These are phyloP conservation scores for Pseudocheirus occidentalis DNA, from an alignment of 2,797 vertebrate species.

Conservation along the genomic window DNA sequence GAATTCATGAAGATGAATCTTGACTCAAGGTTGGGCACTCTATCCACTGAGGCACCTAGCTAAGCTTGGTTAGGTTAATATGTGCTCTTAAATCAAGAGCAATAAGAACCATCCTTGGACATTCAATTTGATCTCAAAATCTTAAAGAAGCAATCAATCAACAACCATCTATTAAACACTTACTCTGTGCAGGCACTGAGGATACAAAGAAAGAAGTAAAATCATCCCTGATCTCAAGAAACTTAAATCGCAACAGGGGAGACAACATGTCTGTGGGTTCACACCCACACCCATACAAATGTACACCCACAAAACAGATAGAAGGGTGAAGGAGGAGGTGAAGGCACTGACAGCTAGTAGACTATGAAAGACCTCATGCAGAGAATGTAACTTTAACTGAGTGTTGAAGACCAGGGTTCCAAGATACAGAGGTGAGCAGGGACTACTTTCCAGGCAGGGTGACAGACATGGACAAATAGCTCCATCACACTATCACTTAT, in stretches of 20 bases:
- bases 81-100: conserved; percentile 32
- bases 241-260: not conserved
- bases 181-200: not conserved
- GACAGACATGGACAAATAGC: not conserved
- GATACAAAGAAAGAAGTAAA: not conserved
- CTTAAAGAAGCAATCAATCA: conserved; percentile 15
- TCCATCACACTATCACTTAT: not conserved
- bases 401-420: not conserved
- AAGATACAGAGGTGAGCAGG: not conserved
- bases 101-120: not conserved
- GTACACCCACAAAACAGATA: not conserved
- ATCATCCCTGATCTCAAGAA: not conserved
- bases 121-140: not conserved
- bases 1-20: not conserved
- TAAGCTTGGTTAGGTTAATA: not conserved
- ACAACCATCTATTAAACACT: not conserved
- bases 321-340: not conserved
- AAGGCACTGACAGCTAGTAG: not conserved
- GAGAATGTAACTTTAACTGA: not conserved
- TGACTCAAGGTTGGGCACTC: not conserved
- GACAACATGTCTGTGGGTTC: not conserved
- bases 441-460: not conserved
- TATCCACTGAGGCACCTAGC: not conserved
- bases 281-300: not conserved
- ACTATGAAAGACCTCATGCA: not conserved